Evolutionary conservation across 2,888 invertebrate species (phyloP), one percentile per base, ranked within the genome.

Genomic region (Cerceris rybyensis): DNA sequence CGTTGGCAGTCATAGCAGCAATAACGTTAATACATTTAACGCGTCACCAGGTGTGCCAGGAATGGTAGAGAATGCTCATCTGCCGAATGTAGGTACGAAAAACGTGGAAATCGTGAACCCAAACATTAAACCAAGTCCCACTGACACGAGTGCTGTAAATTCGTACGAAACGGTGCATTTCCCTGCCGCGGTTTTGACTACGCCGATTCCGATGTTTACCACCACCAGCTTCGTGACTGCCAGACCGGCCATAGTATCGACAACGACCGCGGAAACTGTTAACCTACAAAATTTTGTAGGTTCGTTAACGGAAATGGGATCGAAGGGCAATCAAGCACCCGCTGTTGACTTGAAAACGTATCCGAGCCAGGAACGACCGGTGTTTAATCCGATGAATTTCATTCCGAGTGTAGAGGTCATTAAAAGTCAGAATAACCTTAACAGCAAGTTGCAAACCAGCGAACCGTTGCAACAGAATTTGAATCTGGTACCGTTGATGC

Each of bases 21-120:
- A 57, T 17, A 89, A 86, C 52, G 63, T 43, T 1, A 88, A 90
- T 42, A 54, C 83, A 0, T 57, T 87, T 0, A 90, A 89, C 59
- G n/a, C 64, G 6, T 46, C 84, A 0, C 70, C 73, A 11, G 75
- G 74, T 17, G 43, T 76, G 2, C 66, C 79, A 8, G 81, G 75
- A 0, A 75, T 66, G n/a, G 46, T 80, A 0, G 84, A 84, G 7
- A 88, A 85, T 58, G 88, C 91, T 5, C 92, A 91, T 42, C 66
- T 92, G 14, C 92, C 91, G 7, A 86, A 86, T 41, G 76, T 92
- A 0, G 90, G 88, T 4, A 80, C 89, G 7, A 90, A 90, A 55
- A 91, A 90, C 17, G 92, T 92, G 0, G 90, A 92, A 58, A 92
- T 92, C 9, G 43, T 90, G 6, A 92, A 92, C 87, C 92, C 92